Base-by-base conservation (phyloP, 2,888 invertebrate species). In the Hirtodrosophila trivittata region DNA sequence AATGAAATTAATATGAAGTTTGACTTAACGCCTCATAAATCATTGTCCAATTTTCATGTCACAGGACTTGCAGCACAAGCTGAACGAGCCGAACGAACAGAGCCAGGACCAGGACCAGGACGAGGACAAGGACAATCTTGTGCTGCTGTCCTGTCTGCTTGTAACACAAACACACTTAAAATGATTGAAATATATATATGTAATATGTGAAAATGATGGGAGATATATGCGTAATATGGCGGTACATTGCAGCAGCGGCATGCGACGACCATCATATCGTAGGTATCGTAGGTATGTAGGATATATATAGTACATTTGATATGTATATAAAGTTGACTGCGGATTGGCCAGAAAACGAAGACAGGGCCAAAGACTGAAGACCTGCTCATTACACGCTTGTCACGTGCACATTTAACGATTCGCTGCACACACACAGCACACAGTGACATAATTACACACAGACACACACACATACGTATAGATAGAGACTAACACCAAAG, bases 1-100 rank as follows among this genome's bases (percentile, higher is more conserved):
- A 81, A 84, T 82, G 67, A 86, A 86, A 82, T 86, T 86, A 84
- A 80, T 82, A 86, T 86, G 72, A 86, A 75, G 85, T 86, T 86
- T 74, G 85, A 84, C 81, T 84, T 82, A 86, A 82, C 85, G 82
- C 82, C 82, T 84, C 87, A 82, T 82, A 82, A 82, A 82, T 82
- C 82, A 82, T 86, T 82, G 82, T 82, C 87, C 85, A 86, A 73
- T 82, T 84, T 86, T 86, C 77, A 74, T 76, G 68, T 72, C 66
- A 47, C 64, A 64, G 52, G 60, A 55, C 67, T 55, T 63, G 55
- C 58, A 55, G 63, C 62, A 45, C 54, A 32, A 39, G 26, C 37
- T 42, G 37, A 30, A 39, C 10, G n/a, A 26, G 1, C 18, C 26
- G 14, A 6, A 45, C 6, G 25, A 43, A 1, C 45, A 21, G 47